Evolutionary conservation across 2,888 invertebrate species (phyloP).

Genomic region (Cheilosia scutellata): DNA sequence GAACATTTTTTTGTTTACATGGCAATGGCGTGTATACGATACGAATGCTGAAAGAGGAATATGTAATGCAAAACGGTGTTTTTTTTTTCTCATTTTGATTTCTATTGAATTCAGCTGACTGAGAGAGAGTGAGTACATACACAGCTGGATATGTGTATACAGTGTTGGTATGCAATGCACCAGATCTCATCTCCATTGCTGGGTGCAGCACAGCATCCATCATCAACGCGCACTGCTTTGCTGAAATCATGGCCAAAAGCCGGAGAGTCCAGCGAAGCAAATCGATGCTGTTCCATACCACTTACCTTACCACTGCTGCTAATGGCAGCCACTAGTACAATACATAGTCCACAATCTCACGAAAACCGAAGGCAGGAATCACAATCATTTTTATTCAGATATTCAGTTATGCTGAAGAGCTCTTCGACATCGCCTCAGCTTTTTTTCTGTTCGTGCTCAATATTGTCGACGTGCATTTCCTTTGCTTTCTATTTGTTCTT

Average conservation of each 20-base stretch:
- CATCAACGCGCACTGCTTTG: neutral
- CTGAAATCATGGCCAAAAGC: constrained; percentile 36
- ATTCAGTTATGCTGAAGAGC: constrained; percentile 83
- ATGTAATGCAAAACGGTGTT: neutral
- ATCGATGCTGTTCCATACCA: constrained; percentile 41
- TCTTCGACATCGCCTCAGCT: constrained; percentile 81
- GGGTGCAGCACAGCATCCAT: constrained; percentile 10
- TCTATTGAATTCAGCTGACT: constrained; percentile 19
- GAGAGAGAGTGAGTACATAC: neutral
- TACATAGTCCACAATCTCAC: neutral
- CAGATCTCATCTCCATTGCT: constrained; percentile 26
- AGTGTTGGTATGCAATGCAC: neutral
- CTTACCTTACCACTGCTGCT: constrained; percentile 19
- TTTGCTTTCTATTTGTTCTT: constrained; percentile 41
- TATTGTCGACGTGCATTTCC: constrained; percentile 23
- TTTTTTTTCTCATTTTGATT: neutral
- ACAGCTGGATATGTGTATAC: constrained; percentile 33
- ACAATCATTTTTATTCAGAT: constrained; percentile 67
- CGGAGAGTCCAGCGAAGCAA: constrained; percentile 46
- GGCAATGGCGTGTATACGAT: neutral
- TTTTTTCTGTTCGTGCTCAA: constrained; percentile 61
- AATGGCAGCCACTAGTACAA: constrained; percentile 1
- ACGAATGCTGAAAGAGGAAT: neutral
- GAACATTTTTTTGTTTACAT: constrained; percentile 26
- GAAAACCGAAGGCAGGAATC: constrained; percentile 35